Conservation (phyloP, 2,888 invertebrate genomes). For the Cataglyphis albicans region DNA sequence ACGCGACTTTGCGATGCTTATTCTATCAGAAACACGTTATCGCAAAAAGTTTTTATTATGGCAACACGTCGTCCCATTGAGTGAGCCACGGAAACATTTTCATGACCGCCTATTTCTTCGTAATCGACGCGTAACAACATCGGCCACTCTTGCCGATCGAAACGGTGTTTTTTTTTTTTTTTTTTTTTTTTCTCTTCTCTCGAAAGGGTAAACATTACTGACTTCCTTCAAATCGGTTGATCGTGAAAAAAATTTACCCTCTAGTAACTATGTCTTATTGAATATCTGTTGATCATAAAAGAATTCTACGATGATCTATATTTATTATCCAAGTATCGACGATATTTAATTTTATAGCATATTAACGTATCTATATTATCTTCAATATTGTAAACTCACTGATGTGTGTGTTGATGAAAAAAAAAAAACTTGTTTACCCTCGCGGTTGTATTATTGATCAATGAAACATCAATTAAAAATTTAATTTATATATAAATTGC, state of each 20-base stretch:
- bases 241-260: constrained; percentile 29
- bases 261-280: constrained; percentile 40
- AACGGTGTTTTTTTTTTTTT: constrained; percentile 46
- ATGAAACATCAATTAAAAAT: not conserved
- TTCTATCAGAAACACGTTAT: constrained; percentile 13
- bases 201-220: constrained; percentile 19
- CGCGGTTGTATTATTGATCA: not conserved
- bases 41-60: constrained; percentile 46
- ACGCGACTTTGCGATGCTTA: constrained; percentile 4
- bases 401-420: not conserved
- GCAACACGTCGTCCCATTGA: constrained; percentile 46
- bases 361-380: constrained; percentile 12
- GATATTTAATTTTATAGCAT: not conserved
- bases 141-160: constrained; percentile 45
- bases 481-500: not conserved
- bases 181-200: not conserved
- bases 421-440: not conserved
- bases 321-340: constrained; percentile 11
- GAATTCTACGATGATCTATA: constrained; percentile 20
- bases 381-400: not conserved
- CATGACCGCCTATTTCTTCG: constrained; percentile 60
- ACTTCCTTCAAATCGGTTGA: constrained; percentile 28
- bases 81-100: constrained; percentile 53
- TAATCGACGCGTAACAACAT: constrained; percentile 2
- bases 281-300: constrained; percentile 5